Evolutionary conservation across 2,113 vertebrate species (phyloP), one percentile per base, ranked within the genome.

Genomic region (Burhinus oedicnemus): DNA sequence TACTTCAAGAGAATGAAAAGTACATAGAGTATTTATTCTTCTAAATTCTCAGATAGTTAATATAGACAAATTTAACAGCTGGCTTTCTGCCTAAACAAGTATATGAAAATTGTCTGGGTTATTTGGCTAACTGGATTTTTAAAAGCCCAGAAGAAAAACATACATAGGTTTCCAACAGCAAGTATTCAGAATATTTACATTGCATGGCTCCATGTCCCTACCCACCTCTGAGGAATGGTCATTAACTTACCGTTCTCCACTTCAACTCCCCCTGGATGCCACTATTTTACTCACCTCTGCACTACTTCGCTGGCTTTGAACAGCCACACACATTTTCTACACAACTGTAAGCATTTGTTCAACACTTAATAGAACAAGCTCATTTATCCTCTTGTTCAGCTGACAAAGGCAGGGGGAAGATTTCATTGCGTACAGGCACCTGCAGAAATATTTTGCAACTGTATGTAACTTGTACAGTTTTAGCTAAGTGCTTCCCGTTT

Each of bases 1-100:
- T 89, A 87, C 51, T 70, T 78, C 61, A 93, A 72, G 75, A 87
- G 3, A 52, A 61, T 27, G 32, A 80, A 51, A 94, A 83, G 45
- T 61, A 81, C 29, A 74, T 45, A 74, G 81, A 97, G 36, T 45
- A 90, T 87, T 94, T 89, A 81, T 96, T 78, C 95, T 83, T 93
- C 66, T 86, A 88, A 97, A 93, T 89, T 95, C 88, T 93, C 94
- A 65, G 55, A 75, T 80, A 96, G 66, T 92, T 91, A 95, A 72
- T 61, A 55, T 0, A 68, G 62, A 47, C 61, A 89, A 84, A 76
- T 83, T 81, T 74, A 87, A 78, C 36, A 74, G 58, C 85, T 89
- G 96, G 94, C 93, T 97, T 96, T 81, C 90, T 83, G 95, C 89
- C 94, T 91, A 34, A 89, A 80, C 34, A 94, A 94, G 60, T 96